Conservation (phyloP, 2,888 invertebrate species). For the Apamea epomidion region DNA sequence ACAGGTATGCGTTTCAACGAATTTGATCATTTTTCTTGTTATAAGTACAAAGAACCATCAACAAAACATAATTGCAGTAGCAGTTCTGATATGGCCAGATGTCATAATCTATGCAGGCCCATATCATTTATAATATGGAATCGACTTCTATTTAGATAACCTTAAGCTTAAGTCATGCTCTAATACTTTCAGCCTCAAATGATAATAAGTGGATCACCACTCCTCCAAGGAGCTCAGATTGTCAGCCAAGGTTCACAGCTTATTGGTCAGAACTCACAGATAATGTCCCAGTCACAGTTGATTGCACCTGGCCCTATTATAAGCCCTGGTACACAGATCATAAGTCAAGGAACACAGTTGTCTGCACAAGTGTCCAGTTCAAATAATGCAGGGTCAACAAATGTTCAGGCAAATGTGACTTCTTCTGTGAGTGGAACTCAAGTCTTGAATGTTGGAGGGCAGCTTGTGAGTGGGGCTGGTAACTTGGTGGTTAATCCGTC, state of each 20-base stretch:
- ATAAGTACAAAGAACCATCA: neutral
- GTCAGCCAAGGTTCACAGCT: conserved; percentile 86
- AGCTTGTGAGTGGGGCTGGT: conserved; percentile 79
- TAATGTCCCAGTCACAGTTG: conserved; percentile 84
- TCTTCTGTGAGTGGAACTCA: conserved; percentile 79
- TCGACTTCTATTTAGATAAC: neutral
- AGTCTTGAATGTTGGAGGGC: conserved; percentile 84
- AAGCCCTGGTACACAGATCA: conserved; percentile 86
- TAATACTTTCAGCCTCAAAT: conserved; percentile 83
- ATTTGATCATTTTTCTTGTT: neutral
- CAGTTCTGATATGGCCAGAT: conserved; percentile 3
- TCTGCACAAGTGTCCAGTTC: conserved; percentile 81
- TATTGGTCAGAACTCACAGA: conserved; percentile 83
- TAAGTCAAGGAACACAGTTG: conserved; percentile 87
- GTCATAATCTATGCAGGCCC: neutral
- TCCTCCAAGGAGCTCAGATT: conserved; percentile 86
- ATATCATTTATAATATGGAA: neutral
- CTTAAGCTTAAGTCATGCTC: conserved; percentile 9
- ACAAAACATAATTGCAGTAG: neutral
- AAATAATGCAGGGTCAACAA: conserved; percentile 71
- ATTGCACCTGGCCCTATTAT: conserved; percentile 82
- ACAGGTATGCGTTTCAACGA: conserved; percentile 76
- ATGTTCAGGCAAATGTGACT: conserved; percentile 77
- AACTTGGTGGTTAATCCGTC: conserved; percentile 85
- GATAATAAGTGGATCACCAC: conserved; percentile 85